Evolutionary conservation across 2,113 vertebrate species (phyloP).

Genomic region (Nicator chloris): DNA sequence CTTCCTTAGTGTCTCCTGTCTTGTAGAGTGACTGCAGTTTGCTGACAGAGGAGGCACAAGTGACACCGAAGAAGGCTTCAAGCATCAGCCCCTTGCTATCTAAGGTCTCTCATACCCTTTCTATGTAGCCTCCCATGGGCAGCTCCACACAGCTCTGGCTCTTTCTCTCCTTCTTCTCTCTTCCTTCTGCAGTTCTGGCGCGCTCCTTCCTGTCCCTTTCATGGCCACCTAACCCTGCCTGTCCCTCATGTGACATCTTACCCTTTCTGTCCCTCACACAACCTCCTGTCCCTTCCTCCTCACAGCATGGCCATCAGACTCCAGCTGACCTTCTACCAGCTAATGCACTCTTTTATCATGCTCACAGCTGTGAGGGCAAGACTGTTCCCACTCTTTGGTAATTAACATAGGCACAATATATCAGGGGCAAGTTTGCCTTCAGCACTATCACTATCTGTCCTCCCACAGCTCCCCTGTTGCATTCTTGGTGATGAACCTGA

Average conservation of each 20-base stretch:
- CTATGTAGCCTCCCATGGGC: no score
- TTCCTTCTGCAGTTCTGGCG: background rate
- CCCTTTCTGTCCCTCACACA: background rate
- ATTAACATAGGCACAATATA: background rate
- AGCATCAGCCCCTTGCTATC: background rate
- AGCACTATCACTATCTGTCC: background rate
- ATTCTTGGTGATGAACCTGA: background rate
- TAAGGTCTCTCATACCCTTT: background rate
- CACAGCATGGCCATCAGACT: background rate
- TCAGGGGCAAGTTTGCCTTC: background rate
- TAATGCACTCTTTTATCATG: background rate
- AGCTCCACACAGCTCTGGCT: background rate
- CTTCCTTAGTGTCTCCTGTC: background rate
- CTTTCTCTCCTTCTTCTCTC: background rate
- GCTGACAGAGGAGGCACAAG: background rate
- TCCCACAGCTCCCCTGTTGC: background rate
- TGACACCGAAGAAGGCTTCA: background rate
- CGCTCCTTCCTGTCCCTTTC: background rate
- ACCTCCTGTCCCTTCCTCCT: background rate
- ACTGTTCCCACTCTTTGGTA: background rate
- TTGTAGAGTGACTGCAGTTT: background rate
- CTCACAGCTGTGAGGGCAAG: background rate
- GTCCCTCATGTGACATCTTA: background rate
- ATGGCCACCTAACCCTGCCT: background rate
- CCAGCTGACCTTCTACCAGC: accelerated